Conservation (phyloP, 2,113 vertebrate genomes). For the Eublepharis macularius region DNA sequence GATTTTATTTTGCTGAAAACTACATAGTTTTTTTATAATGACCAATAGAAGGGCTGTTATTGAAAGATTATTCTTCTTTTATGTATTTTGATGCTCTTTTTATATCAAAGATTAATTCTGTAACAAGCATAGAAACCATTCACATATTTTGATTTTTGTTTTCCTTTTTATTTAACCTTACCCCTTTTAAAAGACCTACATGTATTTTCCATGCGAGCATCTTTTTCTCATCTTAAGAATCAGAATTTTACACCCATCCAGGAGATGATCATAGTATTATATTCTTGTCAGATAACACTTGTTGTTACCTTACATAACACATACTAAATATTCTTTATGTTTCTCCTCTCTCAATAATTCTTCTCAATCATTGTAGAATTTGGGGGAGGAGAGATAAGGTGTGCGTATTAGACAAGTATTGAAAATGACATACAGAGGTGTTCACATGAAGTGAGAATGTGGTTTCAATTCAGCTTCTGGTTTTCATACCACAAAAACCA, state of each 20-base stretch:
- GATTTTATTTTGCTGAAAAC: too few species aligned
- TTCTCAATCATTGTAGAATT: slow-evolving; percentile 14
- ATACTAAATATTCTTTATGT: slow-evolving; percentile 9
- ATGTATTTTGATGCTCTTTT: neutral
- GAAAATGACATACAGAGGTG: neutral
- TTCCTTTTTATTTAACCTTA: neutral
- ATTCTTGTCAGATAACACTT: slow-evolving; percentile 44
- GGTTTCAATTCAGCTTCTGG: neutral
- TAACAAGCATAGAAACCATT: too few species aligned
- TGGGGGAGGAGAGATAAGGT: neutral
- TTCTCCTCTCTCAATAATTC: neutral
- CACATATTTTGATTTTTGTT: too few species aligned
- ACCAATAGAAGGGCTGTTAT: too few species aligned
- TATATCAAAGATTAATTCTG: too few species aligned
- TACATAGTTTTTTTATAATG: too few species aligned
- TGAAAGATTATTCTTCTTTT: slow-evolving; percentile 16
- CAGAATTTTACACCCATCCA: slow-evolving; percentile 53
- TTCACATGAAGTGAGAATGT: slow-evolving; percentile 22
- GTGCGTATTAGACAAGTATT: neutral
- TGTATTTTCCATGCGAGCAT: slow-evolving; percentile 42
- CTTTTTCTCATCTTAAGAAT: slow-evolving; percentile 40
- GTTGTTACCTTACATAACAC: slow-evolving; percentile 36
- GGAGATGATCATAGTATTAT: slow-evolving; percentile 46
- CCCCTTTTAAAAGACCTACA: slow-evolving; percentile 26
- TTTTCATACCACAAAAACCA: neutral